Evolutionary conservation across 2,888 invertebrate species (phyloP), one percentile per base, ranked within the genome.

Genomic region (Scaptomyza polygonia): DNA sequence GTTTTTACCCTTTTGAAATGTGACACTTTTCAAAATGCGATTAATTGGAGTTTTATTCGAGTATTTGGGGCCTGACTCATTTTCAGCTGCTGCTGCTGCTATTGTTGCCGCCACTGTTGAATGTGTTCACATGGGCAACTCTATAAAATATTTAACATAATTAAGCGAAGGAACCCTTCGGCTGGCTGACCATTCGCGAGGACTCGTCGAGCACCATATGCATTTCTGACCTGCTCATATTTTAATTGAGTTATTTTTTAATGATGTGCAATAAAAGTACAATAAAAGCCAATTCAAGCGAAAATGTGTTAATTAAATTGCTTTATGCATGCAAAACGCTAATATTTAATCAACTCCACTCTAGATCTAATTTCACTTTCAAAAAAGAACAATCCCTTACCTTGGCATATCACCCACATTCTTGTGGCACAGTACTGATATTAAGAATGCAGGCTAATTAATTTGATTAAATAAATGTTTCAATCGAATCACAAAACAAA

Each of bases 41-140:
- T 79, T 70, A 83, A 80, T 80, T 80, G 62, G 56, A 67, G 61
- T 72, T 64, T 64, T 44, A 77, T 61, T 72, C 3, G 54, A 82
- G 63, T 67, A 47, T 43, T 30, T 11, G 0, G 14, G 0, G 14
- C 44, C n/a, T 21, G 44, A 45, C 44, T 36, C 14, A 11, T 7
- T 14, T 36, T 49, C 34, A 14, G 47, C 9, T 21, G 30, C 6
- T 32, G 36, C 36, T 36, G 36, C 8, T 25, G 34, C 25, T 34
- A 34, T 21, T 34, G 21, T 21, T 21, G 11, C 32, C 21, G 48
- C 34, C 30, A n/a, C 21, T 25, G 36, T 36, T 49, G 36, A 25
- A 36, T 25, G 14, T 25, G 25, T 49, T 7, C 52, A 65, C 65
- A 58, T 58, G 49, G 67, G 58, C 57, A 51, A 12, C 61, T 36